Base-by-base conservation (phyloP, 2,113 vertebrate species). In the Geococcyx californianus region DNA sequence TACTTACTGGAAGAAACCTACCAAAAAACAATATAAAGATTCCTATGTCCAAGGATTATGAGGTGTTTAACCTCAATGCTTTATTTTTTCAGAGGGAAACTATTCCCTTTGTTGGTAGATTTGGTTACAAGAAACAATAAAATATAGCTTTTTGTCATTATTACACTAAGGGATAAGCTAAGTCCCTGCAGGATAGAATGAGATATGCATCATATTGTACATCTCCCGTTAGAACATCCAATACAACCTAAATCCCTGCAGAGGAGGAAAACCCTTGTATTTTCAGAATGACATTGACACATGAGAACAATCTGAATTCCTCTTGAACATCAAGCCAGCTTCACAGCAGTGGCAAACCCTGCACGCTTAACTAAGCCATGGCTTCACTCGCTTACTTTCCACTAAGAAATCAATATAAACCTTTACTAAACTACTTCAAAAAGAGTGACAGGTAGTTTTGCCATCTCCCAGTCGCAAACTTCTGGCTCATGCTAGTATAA, bases 91-190 rank as follows among this genome's bases (percentile, higher is more conserved):
- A 78, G 77, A 84, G 84, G 87, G 69, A 90, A 95, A 44, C n/a
- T 70, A 76, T 70, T 74, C 42, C 54, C 78, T 96, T 96, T 96
- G 89, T 97, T 96, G 84, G 74, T 52, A 95, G 89, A 96, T 96
- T 92, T 89, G 58, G 86, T 95, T 95, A 95, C 86, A 86, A 95
- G 72, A 76, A 88, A 72, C 0, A 64, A 91, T 58, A 96, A 96
- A 96, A 84, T 11, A 7, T 29, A 72, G 60, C 69, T 63, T 96
- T 95, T 76, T 88, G 76, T 93, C 81, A 86, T 78, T 86, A 54
- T 77, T 88, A 73, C 10, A 49, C 8, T 51, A 68, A 67, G 52
- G 54, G 64, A 93, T 75, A 94, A 93, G 62, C 66, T 66, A 84
- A 95, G 92, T 92, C 92, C 89, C 85, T 78, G 42, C 80, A 85